Conservation (phyloP, 2,113 vertebrate genomes). For the Perca flavescens region DNA sequence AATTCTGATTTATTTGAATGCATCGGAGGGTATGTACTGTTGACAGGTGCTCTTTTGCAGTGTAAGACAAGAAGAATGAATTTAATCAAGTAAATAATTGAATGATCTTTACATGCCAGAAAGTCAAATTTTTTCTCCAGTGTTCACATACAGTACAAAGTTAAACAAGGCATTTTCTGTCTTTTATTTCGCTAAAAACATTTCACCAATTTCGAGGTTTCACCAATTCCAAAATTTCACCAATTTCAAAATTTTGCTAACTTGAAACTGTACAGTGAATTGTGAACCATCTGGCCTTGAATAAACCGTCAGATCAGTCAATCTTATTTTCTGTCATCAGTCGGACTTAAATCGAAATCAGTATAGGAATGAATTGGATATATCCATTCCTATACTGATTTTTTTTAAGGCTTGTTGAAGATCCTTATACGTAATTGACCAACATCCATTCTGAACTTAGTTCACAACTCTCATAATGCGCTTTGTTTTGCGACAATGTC, state of each 20-base stretch:
- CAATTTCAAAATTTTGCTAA: too few species aligned
- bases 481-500: too few species aligned
- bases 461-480: too few species aligned
- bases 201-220: too few species aligned
- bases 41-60: background rate
- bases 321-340: background rate
- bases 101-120: background rate
- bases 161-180: conserved; percentile 3
- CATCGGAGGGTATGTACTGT: background rate
- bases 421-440: too few species aligned
- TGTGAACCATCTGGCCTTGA: background rate
- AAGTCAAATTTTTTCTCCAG: conserved; percentile 11
- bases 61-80: conserved; percentile 6
- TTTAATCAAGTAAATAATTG: background rate
- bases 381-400: too few species aligned
- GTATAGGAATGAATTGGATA: background rate
- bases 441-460: too few species aligned
- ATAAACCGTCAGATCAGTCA: conserved; percentile 17
- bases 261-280: background rate
- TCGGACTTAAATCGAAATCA: background rate
- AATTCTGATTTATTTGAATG: conserved; percentile 8
- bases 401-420: too few species aligned
- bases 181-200: too few species aligned
- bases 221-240: too few species aligned
- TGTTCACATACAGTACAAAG: conserved; percentile 4